Evolutionary conservation across 1,140 invertebrate species (phyloP), one percentile per base, ranked within the genome.

Genomic region (Camponotus floridanus): DNA sequence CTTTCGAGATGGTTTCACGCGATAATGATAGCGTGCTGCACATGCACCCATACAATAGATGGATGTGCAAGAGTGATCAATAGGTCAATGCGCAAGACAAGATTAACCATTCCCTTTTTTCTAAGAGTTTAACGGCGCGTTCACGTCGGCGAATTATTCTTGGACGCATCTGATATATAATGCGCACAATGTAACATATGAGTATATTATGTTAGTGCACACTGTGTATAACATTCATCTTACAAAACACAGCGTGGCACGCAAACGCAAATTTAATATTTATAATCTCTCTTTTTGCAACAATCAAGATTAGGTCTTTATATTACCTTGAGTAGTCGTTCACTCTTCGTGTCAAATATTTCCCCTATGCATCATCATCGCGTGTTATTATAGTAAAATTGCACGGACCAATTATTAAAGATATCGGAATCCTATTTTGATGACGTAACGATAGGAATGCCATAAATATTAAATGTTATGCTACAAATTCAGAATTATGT

Each of bases 1-100:
- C 88, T 81, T 90, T 79, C 55, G 76, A 65, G 79, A 85, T 59
- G 79, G 73, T 36, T 88, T 83, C 65, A 74, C 76, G 83, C 33
- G 74, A 73, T 85, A 85, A 59, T 78, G 73, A 87, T 87, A 83
- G 78, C 78, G 81, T 68, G 84, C 68, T 81, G 76, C 61, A 59
- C 67, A 59, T 39, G 65, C 79, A 83, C 4, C 42, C 79, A 45
- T 39, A 83, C 79, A 83, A 83, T 83, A 45, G 79, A 73, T 83
- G 68, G 67, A 83, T 61, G 39, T 74, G 55, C 79, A 73, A 83
- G 79, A 83, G 79, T 83, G 68, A 83, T 83, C 79, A 83, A 83
- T 83, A 83, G 79, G 68, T 83, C 79, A 83, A 83, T 74, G 55
- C 48, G 48, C 79, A 13, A 83, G 68, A 83, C 68, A 83, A 83